Base-by-base conservation (phyloP, 2,797 vertebrate species). In the Sebastes baramenuke region DNA sequence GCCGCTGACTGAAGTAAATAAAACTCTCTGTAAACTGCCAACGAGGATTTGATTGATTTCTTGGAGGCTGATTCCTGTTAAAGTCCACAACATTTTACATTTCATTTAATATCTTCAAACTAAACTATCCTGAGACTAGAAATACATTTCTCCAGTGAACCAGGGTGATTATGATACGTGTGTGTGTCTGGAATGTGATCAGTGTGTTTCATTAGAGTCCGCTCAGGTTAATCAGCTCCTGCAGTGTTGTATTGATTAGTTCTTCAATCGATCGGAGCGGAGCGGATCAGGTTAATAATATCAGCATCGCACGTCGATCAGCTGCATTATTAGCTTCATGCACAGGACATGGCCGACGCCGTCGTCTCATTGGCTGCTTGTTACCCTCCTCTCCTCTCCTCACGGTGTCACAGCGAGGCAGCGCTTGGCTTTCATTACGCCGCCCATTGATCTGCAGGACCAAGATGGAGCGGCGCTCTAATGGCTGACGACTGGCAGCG, bases 401-500 rank as follows among this genome's bases (percentile, higher is more conserved):
- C 29, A 2, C n/a, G 10, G 46, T 4, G 80, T 79, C 77, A 65
- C 55, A 49, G 74, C 3, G 30, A 85, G 61, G 69, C 49, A 79
- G 58, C 11, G 14, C 20, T 85, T 80, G 55, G 79, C 69, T 85
- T 91, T 83, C 80, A 85, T 92, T 71, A 85, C 5, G 18, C 67
- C 66, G 6, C 58, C 32, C 86, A 94, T 90, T 91, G 91, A 94
- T 93, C 89, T 68, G 61, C 38, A 76, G 65, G 73, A 67, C 27
- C 60, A 79, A 89, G 93, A 94, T 67, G 52, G 90, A 94, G 89
- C 73, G 14, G 55, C 60, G 30, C 52, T 65, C 69, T 94, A 92
- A 94, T 90, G 73, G 78, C 49, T 60, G 82, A 74, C 60, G 91
- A 94, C 88, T 58, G 79, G 80, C 79, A 78, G 83, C 89, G 59